Evolutionary conservation across 2,113 vertebrate species (phyloP), one percentile per base, ranked within the genome.

Genomic region (Callionymus lyra): DNA sequence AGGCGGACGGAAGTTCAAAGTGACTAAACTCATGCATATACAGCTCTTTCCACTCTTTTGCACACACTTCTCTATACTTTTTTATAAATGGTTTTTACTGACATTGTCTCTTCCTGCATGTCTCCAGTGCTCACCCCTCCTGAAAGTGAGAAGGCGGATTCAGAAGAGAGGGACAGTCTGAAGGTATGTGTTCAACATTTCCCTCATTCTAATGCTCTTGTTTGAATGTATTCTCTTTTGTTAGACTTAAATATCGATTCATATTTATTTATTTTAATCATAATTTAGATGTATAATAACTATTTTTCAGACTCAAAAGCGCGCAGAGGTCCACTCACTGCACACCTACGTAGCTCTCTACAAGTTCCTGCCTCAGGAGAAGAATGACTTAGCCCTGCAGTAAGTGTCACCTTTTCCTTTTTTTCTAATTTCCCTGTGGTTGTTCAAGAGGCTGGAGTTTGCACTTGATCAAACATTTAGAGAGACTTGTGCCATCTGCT

Each of bases 321-420:
- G 85, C 32, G 85, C 88, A 13, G 90, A 88, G 4, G 66, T 88
- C 56, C 86, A 85, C 31, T 82, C 88, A 66, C 83, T 93, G 76
- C 90, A 92, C 75, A 90, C 90, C n/a, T 94, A 93, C 0, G 90
- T 91, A 1, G 90, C 87, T 0, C 86, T 94, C 59, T 94, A 91
- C 83, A 93, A 91, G 82, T 94, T 94, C 49, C 68, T 93, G 68
- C 91, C 91, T 47, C 91, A 93, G 58, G 91, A 94, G 74, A 87
- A 84, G 59, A 88, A 91, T 0, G 91, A 93, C 65, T 75, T 94
- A 70, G 89, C 89, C n/a, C 78, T 93, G 34, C 88, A 88, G 91
- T 94, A 45, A 91, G 90, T 89, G 32, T 43, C 38, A 13, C 38
- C 43, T 27, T 37, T 15, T 45, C 27, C 12, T 33, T 40, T 42